Conservation (phyloP, 2,113 vertebrate species). For the Thomomys bottae region DNA sequence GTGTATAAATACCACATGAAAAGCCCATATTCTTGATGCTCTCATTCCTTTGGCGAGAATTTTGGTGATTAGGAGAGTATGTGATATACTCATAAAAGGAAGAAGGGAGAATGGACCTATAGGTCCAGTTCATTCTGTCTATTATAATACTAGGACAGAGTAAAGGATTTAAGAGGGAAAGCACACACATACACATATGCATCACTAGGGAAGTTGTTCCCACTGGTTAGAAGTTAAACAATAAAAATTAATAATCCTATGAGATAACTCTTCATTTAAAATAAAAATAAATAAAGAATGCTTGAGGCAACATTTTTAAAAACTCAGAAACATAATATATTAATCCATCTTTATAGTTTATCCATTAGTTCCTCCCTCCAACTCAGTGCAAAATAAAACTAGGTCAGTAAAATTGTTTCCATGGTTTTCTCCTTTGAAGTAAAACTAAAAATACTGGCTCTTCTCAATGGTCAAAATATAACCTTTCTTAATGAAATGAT, state of each 20-base stretch:
- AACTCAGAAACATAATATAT: not conserved
- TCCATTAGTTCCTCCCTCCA: not conserved
- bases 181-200: not conserved
- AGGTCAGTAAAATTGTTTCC: slow-evolving; percentile 50
- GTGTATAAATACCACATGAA: too few relatives aligned
- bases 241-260: not conserved
- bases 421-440: slow-evolving; percentile 44
- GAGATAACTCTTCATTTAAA: slow-evolving; percentile 7
- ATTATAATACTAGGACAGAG: not conserved
- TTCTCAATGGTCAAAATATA: not conserved
- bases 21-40: not conserved
- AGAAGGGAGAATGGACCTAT: not conserved
- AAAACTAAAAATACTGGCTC: not conserved
- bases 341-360: slow-evolving; percentile 31
- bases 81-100: slow-evolving; percentile 6
- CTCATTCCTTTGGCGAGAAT: not conserved
- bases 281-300: not conserved
- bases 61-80: not conserved
- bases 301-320: not conserved
- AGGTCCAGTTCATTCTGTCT: not conserved
- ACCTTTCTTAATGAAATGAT: slow-evolving; percentile 3
- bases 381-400: slow-evolving; percentile 46
- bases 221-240: not conserved
- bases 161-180: not conserved
- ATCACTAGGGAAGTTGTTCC: not conserved